A percentile compares a stretch with the other conserved stretches of the same genome.
Evolutionary conservation across 2,888 invertebrate species (phyloP).

Genomic region (Bombylius discolor): DNA sequence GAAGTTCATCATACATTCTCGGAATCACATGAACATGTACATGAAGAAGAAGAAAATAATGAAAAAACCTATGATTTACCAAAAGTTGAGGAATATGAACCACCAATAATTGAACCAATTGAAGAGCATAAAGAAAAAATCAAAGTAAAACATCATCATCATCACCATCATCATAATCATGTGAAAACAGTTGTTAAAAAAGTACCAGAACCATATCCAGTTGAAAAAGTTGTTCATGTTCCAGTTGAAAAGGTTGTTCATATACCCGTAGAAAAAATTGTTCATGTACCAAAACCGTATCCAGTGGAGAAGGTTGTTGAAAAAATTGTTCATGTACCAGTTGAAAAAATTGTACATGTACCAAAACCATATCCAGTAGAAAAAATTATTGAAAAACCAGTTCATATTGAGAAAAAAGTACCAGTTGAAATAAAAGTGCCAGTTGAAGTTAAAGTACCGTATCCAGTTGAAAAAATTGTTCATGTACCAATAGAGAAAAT

Average conservation of each 20-base stretch:
- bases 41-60: background rate
- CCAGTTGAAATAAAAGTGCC: conserved; percentile 38
- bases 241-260: conserved; percentile 40
- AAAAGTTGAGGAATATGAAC: conserved; percentile 9
- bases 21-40: conserved; percentile 27
- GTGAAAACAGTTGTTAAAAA: conserved; percentile 48
- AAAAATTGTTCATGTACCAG: conserved; percentile 39
- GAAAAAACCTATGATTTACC: conserved; percentile 3
- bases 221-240: conserved; percentile 36
- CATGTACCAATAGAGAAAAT: conserved; percentile 38
- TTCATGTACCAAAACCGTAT: conserved; percentile 42
- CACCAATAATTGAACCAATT: background rate
- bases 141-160: conserved; percentile 46
- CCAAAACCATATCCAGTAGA: conserved; percentile 40
- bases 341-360: conserved; percentile 18
- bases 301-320: conserved; percentile 31
- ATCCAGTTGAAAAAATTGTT: conserved; percentile 21
- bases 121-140: conserved; percentile 23
- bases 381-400: conserved; percentile 23
- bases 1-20: conserved; percentile 27
- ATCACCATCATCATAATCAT: conserved; percentile 52
- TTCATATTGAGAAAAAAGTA: conserved; percentile 20
- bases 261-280: conserved; percentile 41
- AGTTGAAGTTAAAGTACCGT: conserved; percentile 32
- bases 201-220: conserved; percentile 39